Evolutionary conservation across 2,888 invertebrate genomes (phyloP), one percentile per base, ranked within the genome.

Genomic region (Chromoteleia sp.): DNA sequence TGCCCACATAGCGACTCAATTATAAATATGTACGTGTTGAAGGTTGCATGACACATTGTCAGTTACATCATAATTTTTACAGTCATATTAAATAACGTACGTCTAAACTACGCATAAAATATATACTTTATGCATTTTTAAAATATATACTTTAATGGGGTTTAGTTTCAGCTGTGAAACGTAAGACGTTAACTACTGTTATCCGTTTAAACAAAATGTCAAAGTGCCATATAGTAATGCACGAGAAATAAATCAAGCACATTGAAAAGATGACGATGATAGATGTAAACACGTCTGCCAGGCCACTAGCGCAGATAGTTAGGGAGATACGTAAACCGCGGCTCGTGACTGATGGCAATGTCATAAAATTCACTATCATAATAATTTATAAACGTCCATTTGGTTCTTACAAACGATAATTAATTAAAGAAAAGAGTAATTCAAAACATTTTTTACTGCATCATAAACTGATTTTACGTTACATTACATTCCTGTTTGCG

Each of bases 181-280:
- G 73, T 59, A 77, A 74, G 70, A 77, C 70, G 70, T 79, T 78
- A 68, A 74, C 78, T 67, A 87, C 88, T 88, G 88, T 90, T 90
- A 90, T 91, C 89, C 90, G 88, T 89, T 90, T 87, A 89, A 90
- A 90, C 90, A 88, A 90, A 91, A 91, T 90, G 91, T 91, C 91
- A 91, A 91, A 90, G 89, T 91, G 90, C 89, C 91, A 90, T 88
- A 88, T 89, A 90, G 90, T 91, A 91, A 91, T 91, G 88, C 88
- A 85, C 85, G 84, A 86, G 84, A 89, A 89, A 91, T 91, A 91
- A 91, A 91, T 91, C 91, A 90, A 89, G 88, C 88, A 85, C 88
- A 91, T 87, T 91, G 90, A 91, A 91, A 91, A 91, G 91, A 91
- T 91, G 91, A 91, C 91, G 89, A 89, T 90, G 91, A 91, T 91